Evolutionary conservation across 2,888 invertebrate genomes (phyloP), one percentile per base, ranked within the genome.

Genomic region (Opisthograptis luteolata): DNA sequence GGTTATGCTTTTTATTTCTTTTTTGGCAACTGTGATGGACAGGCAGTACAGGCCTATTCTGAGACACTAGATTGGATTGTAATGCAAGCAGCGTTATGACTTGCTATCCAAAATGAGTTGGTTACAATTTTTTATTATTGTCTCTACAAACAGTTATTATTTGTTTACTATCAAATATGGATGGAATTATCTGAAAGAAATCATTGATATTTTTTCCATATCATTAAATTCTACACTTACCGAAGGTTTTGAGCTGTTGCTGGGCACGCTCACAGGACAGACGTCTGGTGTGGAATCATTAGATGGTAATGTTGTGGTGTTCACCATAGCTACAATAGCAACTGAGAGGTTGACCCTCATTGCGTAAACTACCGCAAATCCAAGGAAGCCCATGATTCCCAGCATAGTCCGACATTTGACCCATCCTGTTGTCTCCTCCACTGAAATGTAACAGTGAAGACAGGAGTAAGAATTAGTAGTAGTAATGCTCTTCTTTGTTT

Each of bases 321-420:
- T 96, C 27, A 96, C 96, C 98, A 98, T 99, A 19, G 97, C 97
- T 19, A 98, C 97, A 72, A 98, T 97, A 24, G 98, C 98, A 13
- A 98, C 96, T 0, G 97, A 97, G 20, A 98, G 91, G 81, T 97
- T 97, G 0, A 97, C 97, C 50, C 97, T 91, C 95, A 97, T 96
- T 0, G 97, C 96, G 82, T 97, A 97, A 2, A 97, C 96, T 74
- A 96, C 94, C 50, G 96, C 96, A 77, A 97, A 97, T 8, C 97
- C 97, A 39, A 97, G 89, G 74, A 97, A 97, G 9, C 96, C 96
- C 89, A 97, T 91, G 36, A 97, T 92, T 0, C 96, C 96, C 46
- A 97, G 91, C 2, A 96, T 93, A 70, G 95, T 94, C 22, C 97
- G 92, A 44, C 95, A 91, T 84, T 96, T 95, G 58, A 94, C 77